Base-by-base conservation (phyloP, 2,888 invertebrate genomes). In the Rhagonycha lutea region DNA sequence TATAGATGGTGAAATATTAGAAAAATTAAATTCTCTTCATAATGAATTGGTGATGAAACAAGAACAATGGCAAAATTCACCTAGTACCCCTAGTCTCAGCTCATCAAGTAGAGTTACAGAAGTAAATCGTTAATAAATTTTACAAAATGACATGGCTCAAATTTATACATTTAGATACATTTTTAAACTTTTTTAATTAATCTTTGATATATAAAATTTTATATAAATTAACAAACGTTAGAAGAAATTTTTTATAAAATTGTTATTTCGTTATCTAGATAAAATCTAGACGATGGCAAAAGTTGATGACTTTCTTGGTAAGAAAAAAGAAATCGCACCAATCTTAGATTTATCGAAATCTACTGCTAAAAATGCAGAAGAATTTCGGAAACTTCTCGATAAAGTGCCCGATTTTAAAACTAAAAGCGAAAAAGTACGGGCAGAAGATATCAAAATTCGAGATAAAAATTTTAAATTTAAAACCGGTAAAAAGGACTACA, bases 371-470 rank as follows among this genome's bases (percentile, higher is more conserved):
- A 92, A 93, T 10, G 92, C 93, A 78, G 96, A 96, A 83, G 97
- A 97, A 85, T 95, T 95, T 81, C 92, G 94, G 83, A 92, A 93
- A 75, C 90, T 96, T 68, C 90, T 95, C 86, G 96, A 96, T 83
- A 95, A 95, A 88, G 94, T 96, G 11, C 96, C 96, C 0, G 97
- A 97, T 86, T 96, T 94, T 85, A 96, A 96, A 88, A 95, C 96
- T 81, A 92, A 95, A 80, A 93, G 95, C 0, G 96, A 96, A 85
- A 96, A 95, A 90, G 91, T 96, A 1, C 91, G 91, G 80, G 89
- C 91, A 14, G 96, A 96, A 81, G 95, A 95, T 80, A 89, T 94
- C 0, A 95, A 94, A 88, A 91, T 95, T 72, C 91, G 91, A 82
- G 95, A 95, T 81, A 92, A 90, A 83, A 92, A 93, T 78, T 93